Conservation (phyloP, 2,888 invertebrate species). For the Fragum whitleyi region DNA sequence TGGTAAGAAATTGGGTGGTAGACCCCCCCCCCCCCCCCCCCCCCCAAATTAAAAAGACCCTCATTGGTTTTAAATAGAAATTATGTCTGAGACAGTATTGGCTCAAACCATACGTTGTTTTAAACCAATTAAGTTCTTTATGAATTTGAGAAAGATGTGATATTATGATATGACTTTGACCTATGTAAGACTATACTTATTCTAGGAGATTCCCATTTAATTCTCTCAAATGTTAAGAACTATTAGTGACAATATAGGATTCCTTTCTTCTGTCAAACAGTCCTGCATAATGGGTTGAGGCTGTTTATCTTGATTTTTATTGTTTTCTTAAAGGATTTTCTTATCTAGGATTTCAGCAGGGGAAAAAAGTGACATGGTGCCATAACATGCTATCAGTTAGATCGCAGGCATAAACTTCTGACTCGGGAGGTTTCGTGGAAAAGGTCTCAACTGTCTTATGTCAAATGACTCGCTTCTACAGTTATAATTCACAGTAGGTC, state of each 20-base stretch:
- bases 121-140: no score
- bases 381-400: constrained; percentile 4
- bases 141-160: no score
- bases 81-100: no score
- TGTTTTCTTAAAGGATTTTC: constrained; percentile 10
- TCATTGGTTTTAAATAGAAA: no score
- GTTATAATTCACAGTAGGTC: no score
- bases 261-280: constrained; percentile 14
- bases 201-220: not conserved
- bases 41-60: no score
- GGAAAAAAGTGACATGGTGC: constrained; percentile 14
- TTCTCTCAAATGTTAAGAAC: not conserved
- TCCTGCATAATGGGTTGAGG: not conserved
- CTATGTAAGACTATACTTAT: no score
- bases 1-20: no score
- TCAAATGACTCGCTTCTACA: not conserved
- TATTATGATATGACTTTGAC: no score
- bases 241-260: constrained; percentile 22
- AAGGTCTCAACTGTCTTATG: not conserved
- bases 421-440: not conserved
- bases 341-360: constrained; percentile 13
- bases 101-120: no score
- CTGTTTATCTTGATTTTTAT: constrained; percentile 17
- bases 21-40: no score
- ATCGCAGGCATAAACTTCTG: constrained; percentile 1